Evolutionary conservation across 2,888 invertebrate genomes (phyloP).

Genomic region (Hemicrepidius hirtus): DNA sequence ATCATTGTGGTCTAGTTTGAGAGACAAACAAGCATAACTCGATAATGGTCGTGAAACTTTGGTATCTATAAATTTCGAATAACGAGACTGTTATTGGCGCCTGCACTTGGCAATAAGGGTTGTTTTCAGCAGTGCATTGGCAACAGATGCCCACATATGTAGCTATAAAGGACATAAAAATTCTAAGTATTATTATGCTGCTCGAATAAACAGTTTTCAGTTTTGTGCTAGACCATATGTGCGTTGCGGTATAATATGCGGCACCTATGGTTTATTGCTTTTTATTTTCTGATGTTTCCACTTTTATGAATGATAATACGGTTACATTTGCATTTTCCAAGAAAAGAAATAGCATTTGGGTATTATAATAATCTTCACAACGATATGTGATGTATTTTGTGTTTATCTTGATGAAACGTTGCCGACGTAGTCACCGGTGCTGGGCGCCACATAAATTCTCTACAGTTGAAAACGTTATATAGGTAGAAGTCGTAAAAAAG

Average conservation of each 20-base stretch:
- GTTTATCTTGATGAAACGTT: conserved; percentile 31
- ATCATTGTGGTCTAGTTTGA: conserved; percentile 35
- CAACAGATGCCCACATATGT: conserved; percentile 56
- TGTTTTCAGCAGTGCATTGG: conserved; percentile 51
- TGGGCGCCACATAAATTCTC: conserved; percentile 60
- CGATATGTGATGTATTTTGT: conserved; percentile 8
- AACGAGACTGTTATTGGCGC: conserved; percentile 54
- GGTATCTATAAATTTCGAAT: conserved; percentile 49
- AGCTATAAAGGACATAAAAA: conserved; percentile 58
- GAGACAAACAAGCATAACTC: conserved; percentile 49
- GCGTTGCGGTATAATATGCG: conserved; percentile 44
- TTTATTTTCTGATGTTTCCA: not conserved
- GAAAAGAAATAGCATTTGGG: not conserved
- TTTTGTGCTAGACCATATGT: conserved; percentile 53
- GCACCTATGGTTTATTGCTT: conserved; percentile 51
- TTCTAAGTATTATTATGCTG: conserved; percentile 56
- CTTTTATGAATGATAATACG: not conserved
- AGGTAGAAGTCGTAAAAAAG: conserved; percentile 61
- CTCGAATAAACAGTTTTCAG: conserved; percentile 58
- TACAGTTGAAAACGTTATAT: conserved; percentile 60
- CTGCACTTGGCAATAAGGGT: conserved; percentile 52
- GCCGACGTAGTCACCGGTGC: conserved; percentile 49
- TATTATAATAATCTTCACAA: conserved; percentile 6
- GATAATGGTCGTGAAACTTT: conserved; percentile 50
- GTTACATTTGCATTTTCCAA: not conserved